A percentile compares a stretch with the other conserved stretches of the same genome.
phyloP scores from a whole-genome alignment of 2,888 invertebrate genomes.

The Actias luna region DNA sequence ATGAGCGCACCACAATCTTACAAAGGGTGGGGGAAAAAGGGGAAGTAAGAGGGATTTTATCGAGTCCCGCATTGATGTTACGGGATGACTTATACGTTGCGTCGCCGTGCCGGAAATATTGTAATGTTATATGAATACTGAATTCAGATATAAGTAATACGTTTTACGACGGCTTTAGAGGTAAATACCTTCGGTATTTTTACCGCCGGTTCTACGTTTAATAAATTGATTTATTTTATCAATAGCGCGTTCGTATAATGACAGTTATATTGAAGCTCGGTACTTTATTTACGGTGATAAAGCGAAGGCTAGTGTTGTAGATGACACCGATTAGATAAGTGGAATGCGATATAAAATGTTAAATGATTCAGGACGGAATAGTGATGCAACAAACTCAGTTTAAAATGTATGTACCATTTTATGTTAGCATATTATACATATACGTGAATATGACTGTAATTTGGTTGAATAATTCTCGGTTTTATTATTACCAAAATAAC shows the following conservation, averaged over 20 bases:
- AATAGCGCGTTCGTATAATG: conserved; percentile 32
- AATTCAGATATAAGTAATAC: conserved; percentile 58
- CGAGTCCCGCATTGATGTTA: conserved; percentile 57
- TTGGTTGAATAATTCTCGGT: too few species aligned
- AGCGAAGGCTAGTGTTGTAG: conserved; percentile 2
- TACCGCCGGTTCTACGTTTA: conserved; percentile 38
- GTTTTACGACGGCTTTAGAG: conserved; percentile 46
- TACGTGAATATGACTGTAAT: not conserved
- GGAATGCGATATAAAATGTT: not conserved
- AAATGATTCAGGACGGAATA: not conserved
- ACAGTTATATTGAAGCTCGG: conserved; percentile 25
- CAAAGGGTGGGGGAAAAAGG: conserved; percentile 37
- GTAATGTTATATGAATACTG: conserved; percentile 66
- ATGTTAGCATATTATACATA: not conserved
- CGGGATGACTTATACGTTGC: conserved; percentile 55
- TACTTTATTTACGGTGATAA: conserved; percentile 12
- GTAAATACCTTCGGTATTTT: conserved; percentile 46
- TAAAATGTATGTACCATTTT: not conserved
- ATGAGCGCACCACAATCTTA: conserved; percentile 41
- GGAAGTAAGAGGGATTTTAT: conserved; percentile 54
- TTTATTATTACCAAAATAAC: too few species aligned
- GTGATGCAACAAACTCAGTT: not conserved
- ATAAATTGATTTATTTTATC: conserved; percentile 42
- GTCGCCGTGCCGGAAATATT: conserved; percentile 55
- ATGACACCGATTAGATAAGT: conserved; percentile 6